Conservation (phyloP, 1,140 invertebrate species). For the Acromyrmex heyeri region DNA sequence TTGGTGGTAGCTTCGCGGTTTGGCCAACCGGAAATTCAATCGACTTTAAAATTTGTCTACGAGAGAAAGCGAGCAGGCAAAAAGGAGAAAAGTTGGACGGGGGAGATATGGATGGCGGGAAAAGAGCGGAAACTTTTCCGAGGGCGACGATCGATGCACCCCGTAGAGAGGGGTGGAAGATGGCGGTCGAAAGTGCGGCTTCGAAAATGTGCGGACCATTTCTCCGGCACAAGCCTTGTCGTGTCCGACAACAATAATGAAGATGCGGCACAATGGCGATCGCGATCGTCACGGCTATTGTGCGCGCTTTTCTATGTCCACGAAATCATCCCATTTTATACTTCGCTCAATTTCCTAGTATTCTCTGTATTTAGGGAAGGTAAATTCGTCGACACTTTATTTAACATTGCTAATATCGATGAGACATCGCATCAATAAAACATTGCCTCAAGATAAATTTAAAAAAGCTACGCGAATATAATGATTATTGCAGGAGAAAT, state of each 20-base stretch:
- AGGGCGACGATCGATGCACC: constrained; percentile 67
- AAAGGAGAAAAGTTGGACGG: constrained; percentile 38
- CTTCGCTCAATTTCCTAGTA: constrained; percentile 57
- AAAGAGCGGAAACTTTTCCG: constrained; percentile 67
- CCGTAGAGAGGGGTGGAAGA: constrained; percentile 45
- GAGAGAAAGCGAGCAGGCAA: constrained; percentile 46
- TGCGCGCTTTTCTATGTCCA: constrained; percentile 60
- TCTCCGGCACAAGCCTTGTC: constrained; percentile 66
- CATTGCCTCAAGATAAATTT: neutral
- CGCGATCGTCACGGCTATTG: constrained; percentile 73
- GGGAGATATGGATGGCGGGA: constrained; percentile 34
- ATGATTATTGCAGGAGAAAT: neutral
- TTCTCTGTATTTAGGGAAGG: constrained; percentile 51
- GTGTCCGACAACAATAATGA: constrained; percentile 70
- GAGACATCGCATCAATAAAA: constrained; percentile 18
- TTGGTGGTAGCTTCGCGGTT: constrained; percentile 63
- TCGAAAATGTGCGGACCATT: constrained; percentile 76
- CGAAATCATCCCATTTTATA: constrained; percentile 70
- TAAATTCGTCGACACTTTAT: constrained; percentile 41
- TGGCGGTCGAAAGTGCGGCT: constrained; percentile 52
- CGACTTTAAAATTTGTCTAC: constrained; percentile 71
- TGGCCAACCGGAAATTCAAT: constrained; percentile 69
- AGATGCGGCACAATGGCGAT: constrained; percentile 74
- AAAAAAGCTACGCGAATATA: neutral
- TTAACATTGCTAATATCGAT: constrained; percentile 7